A percentile compares a stretch with the other conserved stretches of the same genome.
Evolutionary conservation across 2,113 vertebrate species (phyloP).

Genomic region (Bubo blakistoni): DNA sequence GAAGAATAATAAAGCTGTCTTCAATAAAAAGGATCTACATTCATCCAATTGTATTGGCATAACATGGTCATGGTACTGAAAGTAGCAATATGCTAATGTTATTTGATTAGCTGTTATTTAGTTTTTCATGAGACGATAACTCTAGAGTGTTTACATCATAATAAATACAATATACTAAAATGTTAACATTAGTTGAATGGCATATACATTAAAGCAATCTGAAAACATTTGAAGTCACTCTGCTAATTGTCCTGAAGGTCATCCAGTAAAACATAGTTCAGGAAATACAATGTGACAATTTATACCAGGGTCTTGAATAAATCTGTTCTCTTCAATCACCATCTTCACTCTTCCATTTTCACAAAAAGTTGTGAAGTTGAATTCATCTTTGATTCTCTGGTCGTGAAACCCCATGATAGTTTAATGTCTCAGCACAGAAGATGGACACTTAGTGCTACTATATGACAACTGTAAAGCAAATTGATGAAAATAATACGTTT

Average conservation of each 20-base stretch:
- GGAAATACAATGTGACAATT: neutral
- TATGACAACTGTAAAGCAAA: neutral
- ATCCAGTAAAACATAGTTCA: neutral
- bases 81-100: neutral
- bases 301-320: neutral
- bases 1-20: neutral
- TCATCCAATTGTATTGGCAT: neutral
- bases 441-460: neutral
- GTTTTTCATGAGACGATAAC: neutral
- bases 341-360: neutral
- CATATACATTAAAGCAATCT: slow-evolving; percentile 7
- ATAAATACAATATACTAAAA: slow-evolving; percentile 11
- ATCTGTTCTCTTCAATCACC: neutral
- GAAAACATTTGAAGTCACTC: slow-evolving; percentile 7
- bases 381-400: neutral
- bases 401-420: neutral
- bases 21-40: neutral
- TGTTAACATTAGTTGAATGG: neutral
- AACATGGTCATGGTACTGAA: neutral
- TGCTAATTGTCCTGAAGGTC: slow-evolving; percentile 9
- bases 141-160: neutral
- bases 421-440: neutral
- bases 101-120: slow-evolving; percentile 12
- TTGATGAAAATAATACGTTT: neutral
- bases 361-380: neutral